Evolutionary conservation across 1,140 invertebrate genomes (phyloP), one percentile per base, ranked within the genome.

Genomic region (Meloidogyne floridensis): DNA sequence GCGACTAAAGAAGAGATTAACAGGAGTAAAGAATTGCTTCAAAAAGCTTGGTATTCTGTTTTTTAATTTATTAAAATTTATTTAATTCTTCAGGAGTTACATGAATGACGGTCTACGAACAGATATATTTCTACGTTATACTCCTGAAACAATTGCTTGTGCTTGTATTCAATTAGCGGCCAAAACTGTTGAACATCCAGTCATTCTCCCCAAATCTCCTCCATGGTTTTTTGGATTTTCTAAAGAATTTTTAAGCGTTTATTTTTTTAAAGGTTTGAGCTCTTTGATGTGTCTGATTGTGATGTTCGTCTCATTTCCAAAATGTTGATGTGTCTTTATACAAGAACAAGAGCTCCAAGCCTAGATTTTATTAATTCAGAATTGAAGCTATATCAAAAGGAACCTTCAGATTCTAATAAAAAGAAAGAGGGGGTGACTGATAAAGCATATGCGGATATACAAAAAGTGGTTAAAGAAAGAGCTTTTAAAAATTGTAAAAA

Each of bases 111-210:
- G 96, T 11, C 91, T 99, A 32, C 92, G 96, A 54, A 98, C 96
- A 0, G 95, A 98, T 91, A 96, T 98, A 0, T 99, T 99, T 91
- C 93, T 99, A 87, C 93, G 96, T 79, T 97, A 96, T 90, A 93
- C 94, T 80, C 96, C 97, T 0, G 98, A 99, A 91, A 96, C 95
- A 0, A 96, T 99, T 81, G 98, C 98, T 1, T 98, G 96, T 92
- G 96, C 96, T 18, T 99, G 97, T 90, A 97, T 99, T 80, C 98
- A 95, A 91, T 92, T 99, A 69, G 87, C 87, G 0, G 88, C 88
- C 5, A 75, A 86, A 65, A 88, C 87, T 5, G 75, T 90, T 73
- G 81, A 87, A 13, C 32, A 83, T 54, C 84, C 88, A 43, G 77
- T 88, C 73, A 47, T 85, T 13, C 77, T 88, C 4, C 87, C 87